Evolutionary conservation across 2,888 invertebrate genomes (phyloP), one percentile per base, ranked within the genome.

Genomic region (Stegophylla sp.): DNA sequence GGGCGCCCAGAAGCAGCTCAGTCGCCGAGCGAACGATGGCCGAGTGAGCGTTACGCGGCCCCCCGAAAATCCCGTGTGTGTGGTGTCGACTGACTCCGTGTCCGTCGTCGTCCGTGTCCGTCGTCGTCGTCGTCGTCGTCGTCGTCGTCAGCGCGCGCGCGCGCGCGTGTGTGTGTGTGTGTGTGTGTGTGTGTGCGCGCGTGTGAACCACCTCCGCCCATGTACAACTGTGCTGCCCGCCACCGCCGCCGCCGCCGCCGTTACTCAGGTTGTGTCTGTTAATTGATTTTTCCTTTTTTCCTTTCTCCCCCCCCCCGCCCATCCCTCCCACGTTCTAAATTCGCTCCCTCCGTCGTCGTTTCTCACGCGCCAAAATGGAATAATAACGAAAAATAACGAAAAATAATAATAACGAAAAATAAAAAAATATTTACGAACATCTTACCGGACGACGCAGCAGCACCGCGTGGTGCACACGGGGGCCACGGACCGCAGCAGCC

Each of bases 11-110:
- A 61, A 75, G 69, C 77, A 79, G 67, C 77, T 79, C 77, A 79
- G 77, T 79, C 77, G 77, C 77, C 61, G 77, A 69, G 69, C 77
- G 77, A 79, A 69, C 77, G 67, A 79, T 69, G 77, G 77, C 69
- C 77, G 59, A 69, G 77, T 79, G 77, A 69, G 69, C 59, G 23
- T 34, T 20, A 34, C 77, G 76, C 69, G 77, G 77, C 69, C 69
- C 77, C n/a, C n/a, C n/a, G n/a, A 63, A 63, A 23, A 45, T 23
- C 34, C 17, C 51, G 34, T n/a, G n/a, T n/a, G n/a, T n/a, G n/a
- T n/a, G n/a, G n/a, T n/a, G n/a, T 48, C 10, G 56, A 13, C 13
- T 53, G n/a, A n/a, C 5, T 10, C 26, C 41, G 72, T 43, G 26
- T 15, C 15, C 41, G 63, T 34, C 63, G n/a, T 34, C 28, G 64